Base-by-base conservation (phyloP, 2,888 invertebrate species). In the Thymelicus lineola region DNA sequence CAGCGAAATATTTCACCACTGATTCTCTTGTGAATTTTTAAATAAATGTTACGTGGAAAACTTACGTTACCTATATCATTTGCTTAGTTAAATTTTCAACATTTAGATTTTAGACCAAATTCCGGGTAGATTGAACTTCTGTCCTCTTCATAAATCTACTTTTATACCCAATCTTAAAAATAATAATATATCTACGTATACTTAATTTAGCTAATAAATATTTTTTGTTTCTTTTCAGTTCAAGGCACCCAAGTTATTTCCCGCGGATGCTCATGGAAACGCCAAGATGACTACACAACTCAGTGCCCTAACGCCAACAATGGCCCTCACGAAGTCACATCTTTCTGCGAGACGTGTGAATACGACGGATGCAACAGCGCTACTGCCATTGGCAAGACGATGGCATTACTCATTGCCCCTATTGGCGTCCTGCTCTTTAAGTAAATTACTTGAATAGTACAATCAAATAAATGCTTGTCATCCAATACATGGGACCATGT, bases 291-390 rank as follows among this genome's bases (percentile, higher is more conserved):
- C 82, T 90, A 89, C 79, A 86, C 90, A 9, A 94, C 88, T 58
- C 85, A 86, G 12, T 96, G 95, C 74, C 88, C 94, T 2, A 90
- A 88, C 73, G 82, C 93, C 7, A 84, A 87, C 46, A 91, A 91
- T 71, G 90, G 93, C 1, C 87, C 88, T 65, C 92, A 95, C 75
- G 94, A 95, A 75, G 87, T 93, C 17, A 89, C 95, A 57, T 90
- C 94, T 59, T 95, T 94, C 88, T 96, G 96, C 77, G 95, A 95
- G 80, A 96, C 95, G 69, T 96, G 96, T 82, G 95, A 95, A 70
- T 94, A 94, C 42, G 96, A 96, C 75, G 95, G 95, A 3, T 96
- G 96, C 89, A 96, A 96, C 79, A 91, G 94, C 1, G 95, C 95
- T 3, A 83, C 91, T 3, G 83, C 92, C 12, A 78, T 94, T 59